Conservation (phyloP, 2,888 invertebrate genomes). For the Thecophora atra region DNA sequence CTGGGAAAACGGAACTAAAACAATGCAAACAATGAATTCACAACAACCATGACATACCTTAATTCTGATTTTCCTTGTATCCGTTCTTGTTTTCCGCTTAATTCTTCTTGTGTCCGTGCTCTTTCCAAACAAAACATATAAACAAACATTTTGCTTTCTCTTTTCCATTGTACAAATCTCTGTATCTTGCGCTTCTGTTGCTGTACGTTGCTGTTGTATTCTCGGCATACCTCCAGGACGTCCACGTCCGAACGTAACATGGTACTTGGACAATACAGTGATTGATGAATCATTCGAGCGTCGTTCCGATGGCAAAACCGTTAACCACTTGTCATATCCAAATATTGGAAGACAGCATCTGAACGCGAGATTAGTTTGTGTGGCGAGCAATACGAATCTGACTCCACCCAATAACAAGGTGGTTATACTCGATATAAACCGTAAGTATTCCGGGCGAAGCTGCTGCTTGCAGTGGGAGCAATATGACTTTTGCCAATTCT, state of each 20-base stretch:
- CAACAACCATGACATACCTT: conserved; percentile 20
- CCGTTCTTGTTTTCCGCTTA: background rate
- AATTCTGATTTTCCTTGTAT: conserved; percentile 24
- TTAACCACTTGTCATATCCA: conserved; percentile 82
- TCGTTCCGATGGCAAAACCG: conserved; percentile 74
- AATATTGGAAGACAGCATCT: conserved; percentile 85
- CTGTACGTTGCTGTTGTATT: conserved; percentile 36
- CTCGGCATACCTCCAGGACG: conserved; percentile 69
- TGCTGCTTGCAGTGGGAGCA: background rate
- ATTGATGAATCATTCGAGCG: conserved; percentile 85
- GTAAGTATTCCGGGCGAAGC: conserved; percentile 72
- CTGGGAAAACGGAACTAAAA: conserved; percentile 37
- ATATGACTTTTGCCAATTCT: background rate
- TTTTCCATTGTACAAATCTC: too few relatives aligned
- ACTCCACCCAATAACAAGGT: conserved; percentile 81
- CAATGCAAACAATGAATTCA: conserved; percentile 10
- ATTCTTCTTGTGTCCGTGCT: background rate
- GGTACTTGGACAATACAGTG: conserved; percentile 86
- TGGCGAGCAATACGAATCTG: conserved; percentile 87
- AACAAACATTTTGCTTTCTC: background rate
- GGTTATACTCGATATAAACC: conserved; percentile 83
- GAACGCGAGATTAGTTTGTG: conserved; percentile 84
- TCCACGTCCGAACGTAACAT: conserved; percentile 81
- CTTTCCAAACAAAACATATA: background rate
- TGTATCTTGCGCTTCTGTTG: conserved; percentile 36